Conservation (phyloP, 2,113 vertebrate genomes). For the Leptodactylus fuscus region DNA sequence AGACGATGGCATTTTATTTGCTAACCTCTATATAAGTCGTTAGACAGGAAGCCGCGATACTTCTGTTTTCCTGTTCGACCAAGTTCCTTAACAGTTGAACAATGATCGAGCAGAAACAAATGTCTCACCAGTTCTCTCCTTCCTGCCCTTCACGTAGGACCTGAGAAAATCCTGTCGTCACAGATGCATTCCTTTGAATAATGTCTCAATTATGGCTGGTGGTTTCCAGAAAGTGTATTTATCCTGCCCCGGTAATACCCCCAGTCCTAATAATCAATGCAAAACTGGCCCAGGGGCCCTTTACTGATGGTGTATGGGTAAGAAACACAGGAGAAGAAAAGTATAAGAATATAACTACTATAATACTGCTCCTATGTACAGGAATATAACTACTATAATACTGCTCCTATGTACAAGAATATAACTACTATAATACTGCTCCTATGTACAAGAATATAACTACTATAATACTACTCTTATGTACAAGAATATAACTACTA, state of each 20-base stretch:
- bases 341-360: no score
- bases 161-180: background rate
- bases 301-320: no score
- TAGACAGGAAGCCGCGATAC: constrained; percentile 35
- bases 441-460: no score
- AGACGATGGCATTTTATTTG: background rate
- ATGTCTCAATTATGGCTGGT: background rate
- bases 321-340: no score
- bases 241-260: background rate
- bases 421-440: no score
- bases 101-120: constrained; percentile 52
- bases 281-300: background rate
- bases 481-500: no score
- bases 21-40: background rate
- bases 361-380: no score
- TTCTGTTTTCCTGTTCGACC: constrained; percentile 48
- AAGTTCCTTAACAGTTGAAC: constrained; percentile 39
- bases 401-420: no score
- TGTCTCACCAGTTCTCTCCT: background rate
- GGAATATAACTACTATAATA: no score
- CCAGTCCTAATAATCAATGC: background rate
- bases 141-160: background rate
- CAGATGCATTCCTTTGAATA: background rate
- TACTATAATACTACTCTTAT: no score
- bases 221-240: background rate